Evolutionary conservation across 2,888 invertebrate species (phyloP).

Genomic region (Alsophila aescularia): DNA sequence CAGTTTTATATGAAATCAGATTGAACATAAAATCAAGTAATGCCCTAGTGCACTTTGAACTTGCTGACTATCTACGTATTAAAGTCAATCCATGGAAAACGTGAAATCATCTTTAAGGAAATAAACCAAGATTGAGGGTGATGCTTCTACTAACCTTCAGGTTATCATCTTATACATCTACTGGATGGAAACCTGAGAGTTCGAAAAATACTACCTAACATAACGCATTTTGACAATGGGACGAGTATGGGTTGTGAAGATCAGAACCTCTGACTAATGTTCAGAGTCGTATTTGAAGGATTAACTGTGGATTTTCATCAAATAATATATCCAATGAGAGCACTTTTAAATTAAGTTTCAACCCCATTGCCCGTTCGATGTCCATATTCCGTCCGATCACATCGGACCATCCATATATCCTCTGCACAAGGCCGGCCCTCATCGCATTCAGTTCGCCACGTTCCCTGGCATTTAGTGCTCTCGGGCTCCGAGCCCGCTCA

Average conservation of each 20-base stretch:
- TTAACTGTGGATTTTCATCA: no score
- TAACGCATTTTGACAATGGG: background rate
- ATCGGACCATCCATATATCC: background rate
- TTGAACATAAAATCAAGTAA: no score
- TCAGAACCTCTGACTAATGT: background rate
- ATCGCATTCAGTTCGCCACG: slow-evolving; percentile 2
- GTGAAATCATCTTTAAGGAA: slow-evolving; percentile 2
- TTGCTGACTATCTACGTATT: background rate
- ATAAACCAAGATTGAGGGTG: slow-evolving; percentile 57
- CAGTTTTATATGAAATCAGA: background rate
- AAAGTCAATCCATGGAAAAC: background rate
- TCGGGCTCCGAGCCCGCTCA: background rate
- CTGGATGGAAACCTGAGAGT: slow-evolving; percentile 11
- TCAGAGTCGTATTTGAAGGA: background rate
- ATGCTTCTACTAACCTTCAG: slow-evolving; percentile 67
- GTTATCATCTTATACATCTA: slow-evolving; percentile 27
- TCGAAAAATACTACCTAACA: background rate
- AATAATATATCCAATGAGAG: background rate
- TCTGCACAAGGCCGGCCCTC: background rate
- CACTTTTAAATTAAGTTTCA: background rate
- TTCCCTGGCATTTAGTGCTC: background rate
- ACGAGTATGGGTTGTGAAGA: background rate
- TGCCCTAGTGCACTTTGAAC: background rate
- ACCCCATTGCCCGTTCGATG: background rate
- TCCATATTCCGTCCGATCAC: background rate